A percentile compares a stretch with the other conserved stretches of the same genome.
Conservation (phyloP, 2,113 vertebrate species). For the Scophthalmus maximus region DNA sequence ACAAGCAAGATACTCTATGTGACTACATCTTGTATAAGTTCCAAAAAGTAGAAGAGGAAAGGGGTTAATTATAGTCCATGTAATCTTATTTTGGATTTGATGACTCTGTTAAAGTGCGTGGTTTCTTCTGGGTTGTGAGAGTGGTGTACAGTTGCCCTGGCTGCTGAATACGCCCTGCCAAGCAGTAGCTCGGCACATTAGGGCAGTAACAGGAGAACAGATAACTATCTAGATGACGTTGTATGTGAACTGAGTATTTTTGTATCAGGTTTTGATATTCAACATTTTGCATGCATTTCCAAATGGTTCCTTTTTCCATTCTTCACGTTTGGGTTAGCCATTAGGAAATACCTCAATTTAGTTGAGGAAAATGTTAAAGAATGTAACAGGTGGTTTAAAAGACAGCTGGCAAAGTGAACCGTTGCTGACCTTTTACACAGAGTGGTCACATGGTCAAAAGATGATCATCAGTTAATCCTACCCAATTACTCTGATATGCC, state of each 20-base stretch:
- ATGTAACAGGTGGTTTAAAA: constrained; percentile 71
- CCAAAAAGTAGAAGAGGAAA: constrained; percentile 70
- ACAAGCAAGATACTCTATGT: constrained; percentile 36
- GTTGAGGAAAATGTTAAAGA: constrained; percentile 47
- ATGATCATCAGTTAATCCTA: constrained; percentile 83
- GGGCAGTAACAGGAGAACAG: constrained; percentile 63
- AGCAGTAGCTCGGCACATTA: constrained; percentile 66
- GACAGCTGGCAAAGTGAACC: constrained; percentile 85
- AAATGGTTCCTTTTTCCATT: not conserved
- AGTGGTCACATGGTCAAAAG: constrained; percentile 80
- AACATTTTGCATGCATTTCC: constrained; percentile 34
- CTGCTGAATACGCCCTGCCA: constrained; percentile 59
- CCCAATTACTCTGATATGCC: constrained; percentile 78
- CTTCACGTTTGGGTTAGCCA: not conserved
- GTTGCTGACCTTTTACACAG: constrained; percentile 85
- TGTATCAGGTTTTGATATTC: constrained; percentile 11
- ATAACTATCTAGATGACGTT: constrained; percentile 59
- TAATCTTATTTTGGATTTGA: constrained; percentile 79
- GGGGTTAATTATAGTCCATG: constrained; percentile 73
- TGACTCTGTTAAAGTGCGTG: constrained; percentile 72
- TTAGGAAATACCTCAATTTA: constrained; percentile 22
- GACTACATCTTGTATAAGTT: constrained; percentile 50
- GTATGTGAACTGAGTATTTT: constrained; percentile 40
- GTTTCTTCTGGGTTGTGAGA: constrained; percentile 67
- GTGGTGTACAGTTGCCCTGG: constrained; percentile 55